Evolutionary conservation across 2,113 vertebrate genomes (phyloP), one percentile per base, ranked within the genome.

Genomic region (Mungos mungo): DNA sequence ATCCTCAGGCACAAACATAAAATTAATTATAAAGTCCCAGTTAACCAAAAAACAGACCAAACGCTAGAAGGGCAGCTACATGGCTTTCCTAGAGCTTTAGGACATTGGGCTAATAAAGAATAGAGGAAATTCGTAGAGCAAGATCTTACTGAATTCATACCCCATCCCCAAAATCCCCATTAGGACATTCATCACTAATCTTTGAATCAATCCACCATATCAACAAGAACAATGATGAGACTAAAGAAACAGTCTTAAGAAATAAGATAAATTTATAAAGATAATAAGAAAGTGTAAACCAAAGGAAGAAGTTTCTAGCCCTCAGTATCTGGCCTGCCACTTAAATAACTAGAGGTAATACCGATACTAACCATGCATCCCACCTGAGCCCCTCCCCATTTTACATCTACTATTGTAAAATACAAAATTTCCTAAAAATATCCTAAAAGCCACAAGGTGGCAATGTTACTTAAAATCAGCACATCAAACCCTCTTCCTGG

Each of bases 371-470:
- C 21, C 23, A 86, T 8, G 3, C 92, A 77, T 23, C 31, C 45
- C 31, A 77, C 21, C 31, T 88, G 25, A 91, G 54, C 13, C 66
- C 47, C 63, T 83, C 21, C 41, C 41, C 80, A 86, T 69, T 87
- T 82, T 71, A 79, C 15, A 88, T 71, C 90, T 80, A 47, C 33
- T 33, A 93, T 57, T 71, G 47, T 68, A 69, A 89, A 92, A 93
- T 21, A 47, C 31, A 87, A 82, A 90, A 69, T 9, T 77, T 82
- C 33, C 63, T 57, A 88, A 29, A 92, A 85, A 74, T 74, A 93
- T 33, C 13, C 38, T 68, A 77, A 87, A 82, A 91, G 13, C 87
- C 82, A 87, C 87, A 87, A 95, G 71, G 35, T 94, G 92, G 76
- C 82, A 94, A 94, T 72, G 29, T 83, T 77, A 77, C 52, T 82